These are phyloP conservation scores for Scelioninae gen. 1 DNA, from an alignment of 2,888 invertebrate species.

Conservation along the genomic window DNA sequence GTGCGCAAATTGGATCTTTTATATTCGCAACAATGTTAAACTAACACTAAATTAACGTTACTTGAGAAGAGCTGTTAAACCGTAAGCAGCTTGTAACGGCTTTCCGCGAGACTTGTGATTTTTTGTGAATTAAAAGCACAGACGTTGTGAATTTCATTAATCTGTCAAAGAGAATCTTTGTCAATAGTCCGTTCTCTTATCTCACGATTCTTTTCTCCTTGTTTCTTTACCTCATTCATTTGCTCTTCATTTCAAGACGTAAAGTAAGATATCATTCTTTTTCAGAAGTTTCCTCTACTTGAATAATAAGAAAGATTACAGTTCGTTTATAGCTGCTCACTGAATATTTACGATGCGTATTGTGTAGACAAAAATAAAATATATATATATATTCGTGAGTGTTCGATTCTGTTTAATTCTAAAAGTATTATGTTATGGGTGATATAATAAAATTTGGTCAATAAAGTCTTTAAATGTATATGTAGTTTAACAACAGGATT, in stretches of 20 bases:
- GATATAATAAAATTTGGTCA: too few species aligned
- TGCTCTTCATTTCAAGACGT: conserved; percentile 56
- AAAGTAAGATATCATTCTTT: conserved; percentile 63
- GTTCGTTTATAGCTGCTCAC: conserved; percentile 48
- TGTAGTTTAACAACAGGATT: too few species aligned
- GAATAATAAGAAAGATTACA: conserved; percentile 55
- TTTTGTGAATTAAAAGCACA: conserved; percentile 54
- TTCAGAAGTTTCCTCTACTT: conserved; percentile 44
- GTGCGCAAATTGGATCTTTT: conserved; percentile 50
- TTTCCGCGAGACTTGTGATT: conserved; percentile 29
- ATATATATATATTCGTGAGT: too few species aligned
- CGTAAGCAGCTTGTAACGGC: conserved; percentile 52
- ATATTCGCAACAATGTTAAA: conserved; percentile 47
- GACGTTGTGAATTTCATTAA: conserved; percentile 65
- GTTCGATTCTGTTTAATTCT: too few species aligned
- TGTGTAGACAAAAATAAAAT: conserved; percentile 18
- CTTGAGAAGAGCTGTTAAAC: conserved; percentile 20
- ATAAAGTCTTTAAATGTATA: too few species aligned
- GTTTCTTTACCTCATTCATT: conserved; percentile 58
- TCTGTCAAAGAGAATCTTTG: conserved; percentile 62
- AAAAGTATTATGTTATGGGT: too few species aligned
- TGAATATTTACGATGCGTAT: conserved; percentile 51
- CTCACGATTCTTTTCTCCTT: conserved; percentile 33
- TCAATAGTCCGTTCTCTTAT: conserved; percentile 61
- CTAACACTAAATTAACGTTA: conserved; percentile 34